A percentile compares a stretch with the other conserved stretches of the same genome.
Conservation (phyloP, 1,140 invertebrate species). For the Trachymyrmex cornetzi region DNA sequence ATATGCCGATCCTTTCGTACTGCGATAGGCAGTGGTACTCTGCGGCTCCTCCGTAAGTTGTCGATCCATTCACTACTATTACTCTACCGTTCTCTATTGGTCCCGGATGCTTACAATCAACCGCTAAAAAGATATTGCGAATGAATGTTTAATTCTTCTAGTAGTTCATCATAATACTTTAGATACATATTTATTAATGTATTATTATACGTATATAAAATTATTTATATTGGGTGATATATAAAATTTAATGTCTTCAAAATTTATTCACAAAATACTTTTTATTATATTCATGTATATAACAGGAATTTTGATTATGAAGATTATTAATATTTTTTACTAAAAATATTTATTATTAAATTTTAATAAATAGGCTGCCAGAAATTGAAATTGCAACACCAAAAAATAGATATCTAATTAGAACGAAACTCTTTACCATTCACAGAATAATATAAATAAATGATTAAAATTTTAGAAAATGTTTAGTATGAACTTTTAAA, state of each 20-base stretch:
- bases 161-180: neutral
- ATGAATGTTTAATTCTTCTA: neutral
- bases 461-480: too few relatives aligned
- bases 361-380: too few relatives aligned
- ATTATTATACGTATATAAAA: neutral
- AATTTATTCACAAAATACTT: too few relatives aligned
- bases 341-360: too few relatives aligned
- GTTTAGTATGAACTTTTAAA: too few relatives aligned
- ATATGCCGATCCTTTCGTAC: constrained; percentile 93
- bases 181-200: neutral
- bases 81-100: constrained; percentile 94
- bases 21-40: constrained; percentile 95
- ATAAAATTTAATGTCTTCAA: neutral
- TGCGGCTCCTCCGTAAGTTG: constrained; percentile 93
- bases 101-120: constrained; percentile 93
- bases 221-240: neutral
- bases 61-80: constrained; percentile 94
- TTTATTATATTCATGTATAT: too few relatives aligned
- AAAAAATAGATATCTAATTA: too few relatives aligned
- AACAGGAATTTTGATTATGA: too few relatives aligned
- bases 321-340: too few relatives aligned
- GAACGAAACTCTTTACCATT: too few relatives aligned
- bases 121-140: constrained; percentile 86
- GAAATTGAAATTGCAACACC: too few relatives aligned
- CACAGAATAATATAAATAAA: too few relatives aligned